These are phyloP conservation scores for Odobenus rosmarus DNA, from an alignment of 2,113 vertebrate species.

Conservation along the genomic window DNA sequence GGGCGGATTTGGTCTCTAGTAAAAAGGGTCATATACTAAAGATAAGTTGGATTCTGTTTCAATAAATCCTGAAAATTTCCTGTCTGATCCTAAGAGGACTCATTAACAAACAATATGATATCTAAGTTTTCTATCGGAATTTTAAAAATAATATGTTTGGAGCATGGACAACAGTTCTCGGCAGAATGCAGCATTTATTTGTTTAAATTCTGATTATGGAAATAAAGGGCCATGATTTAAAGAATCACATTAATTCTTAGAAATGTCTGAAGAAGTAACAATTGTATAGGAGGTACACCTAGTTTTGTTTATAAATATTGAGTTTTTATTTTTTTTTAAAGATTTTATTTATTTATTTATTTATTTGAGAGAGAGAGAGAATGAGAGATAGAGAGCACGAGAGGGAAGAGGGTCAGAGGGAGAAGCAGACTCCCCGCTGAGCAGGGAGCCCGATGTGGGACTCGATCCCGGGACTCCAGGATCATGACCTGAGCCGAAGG, in stretches of 20 bases:
- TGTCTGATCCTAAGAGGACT: not conserved
- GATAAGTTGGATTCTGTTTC: not conserved
- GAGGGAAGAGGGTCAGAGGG: too few relatives aligned
- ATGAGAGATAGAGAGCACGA: too few relatives aligned
- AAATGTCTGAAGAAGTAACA: not conserved
- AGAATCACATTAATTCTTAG: not conserved
- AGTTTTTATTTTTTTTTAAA: too few relatives aligned
- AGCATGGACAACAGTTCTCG: not conserved
- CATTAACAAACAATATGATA: not conserved
- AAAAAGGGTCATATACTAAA: not conserved
- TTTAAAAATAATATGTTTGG: not conserved
- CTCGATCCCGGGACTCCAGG: too few relatives aligned
- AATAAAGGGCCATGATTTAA: not conserved
- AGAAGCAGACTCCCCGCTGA: too few relatives aligned
- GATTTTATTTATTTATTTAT: too few relatives aligned
- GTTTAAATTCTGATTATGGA: not conserved
- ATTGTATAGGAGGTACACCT: not conserved
- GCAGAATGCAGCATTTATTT: not conserved
- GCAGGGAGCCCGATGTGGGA: too few relatives aligned
- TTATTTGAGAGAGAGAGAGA: too few relatives aligned
- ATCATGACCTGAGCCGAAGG: too few relatives aligned
- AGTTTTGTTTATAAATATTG: not conserved
- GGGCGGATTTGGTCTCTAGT: not conserved
- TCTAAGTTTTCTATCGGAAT: not conserved
- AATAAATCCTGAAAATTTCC: not conserved